Base-by-base conservation (phyloP, 2,797 vertebrate genomes). In the Catostomus latipinnis region DNA sequence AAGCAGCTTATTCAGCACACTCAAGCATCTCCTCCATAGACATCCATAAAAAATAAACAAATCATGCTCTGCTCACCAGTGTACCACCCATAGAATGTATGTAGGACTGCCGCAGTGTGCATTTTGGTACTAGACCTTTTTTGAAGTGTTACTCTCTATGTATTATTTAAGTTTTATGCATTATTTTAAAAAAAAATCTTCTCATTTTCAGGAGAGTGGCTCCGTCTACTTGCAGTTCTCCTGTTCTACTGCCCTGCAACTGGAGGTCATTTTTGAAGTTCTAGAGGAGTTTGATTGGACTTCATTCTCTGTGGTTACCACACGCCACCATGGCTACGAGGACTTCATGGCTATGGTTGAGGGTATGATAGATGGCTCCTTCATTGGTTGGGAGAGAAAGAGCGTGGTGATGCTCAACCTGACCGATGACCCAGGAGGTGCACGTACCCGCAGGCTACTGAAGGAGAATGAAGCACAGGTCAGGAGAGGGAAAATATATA, bases 281-380 rank as follows among this genome's bases (percentile, higher is more conserved):
- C 92, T 98, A 49, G 97, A 98, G 81, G 96, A 98, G 84, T 98
- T 97, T 43, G 97, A 98, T 85, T 98, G 97, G 97, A 98, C 97
- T 0, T 75, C 95, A 70, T 98, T 98, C 81, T 96, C 96, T 0
- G 95, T 98, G 10, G 94, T 98, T 69, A 95, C 96, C 85, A 98
- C 97, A 0, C 95, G 96, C 71, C 94, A 96, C 88, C 97, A 97
- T 0, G 97, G 97, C 81, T 95, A 97, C 65, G 95, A 97, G 90
- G 96, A 96, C 89, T 97, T 98, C 83, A 92, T 98, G 87, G 96
- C 94, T 80, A 96, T 97, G 92, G 96, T 98, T 71, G 96, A 98
- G 88, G 95, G 96, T 6, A 92, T 98, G 91, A 98, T 97, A 0
- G 97, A 98, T 68, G 95, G 96, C 58, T 98, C 96, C 14, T 95